phyloP scores from a whole-genome alignment of 2,888 invertebrate species.

The Chirona hameri region DNA sequence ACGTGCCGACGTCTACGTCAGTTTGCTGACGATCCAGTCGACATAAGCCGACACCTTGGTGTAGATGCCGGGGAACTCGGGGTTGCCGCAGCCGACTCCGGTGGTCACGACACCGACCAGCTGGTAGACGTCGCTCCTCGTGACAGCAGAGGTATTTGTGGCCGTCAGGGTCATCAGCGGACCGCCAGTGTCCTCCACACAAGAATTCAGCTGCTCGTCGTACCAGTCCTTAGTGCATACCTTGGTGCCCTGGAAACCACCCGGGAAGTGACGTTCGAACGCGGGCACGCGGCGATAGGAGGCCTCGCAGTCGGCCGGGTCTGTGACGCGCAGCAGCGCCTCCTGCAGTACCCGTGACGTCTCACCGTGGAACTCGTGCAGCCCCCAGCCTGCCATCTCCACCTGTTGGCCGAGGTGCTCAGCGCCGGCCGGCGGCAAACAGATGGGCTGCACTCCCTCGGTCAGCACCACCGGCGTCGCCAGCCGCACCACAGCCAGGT shows the following conservation, averaged over 20 bases:
- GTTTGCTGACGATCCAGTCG: conserved; percentile 38
- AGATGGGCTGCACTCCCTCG: neutral
- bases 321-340: neutral
- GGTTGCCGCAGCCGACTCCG: conserved; percentile 77
- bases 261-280: neutral
- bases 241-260: neutral
- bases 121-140: neutral
- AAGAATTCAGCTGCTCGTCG: neutral
- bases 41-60: conserved; percentile 58
- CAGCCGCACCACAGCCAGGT: neutral
- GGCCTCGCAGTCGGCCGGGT: neutral
- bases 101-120: conserved; percentile 80
- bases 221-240: neutral
- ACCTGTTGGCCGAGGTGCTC: neutral
- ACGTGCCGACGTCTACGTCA: too few species aligned
- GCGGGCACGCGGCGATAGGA: neutral
- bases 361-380: neutral
- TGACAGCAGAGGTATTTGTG: neutral
- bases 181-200: neutral
- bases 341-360: neutral
- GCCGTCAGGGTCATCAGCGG: neutral
- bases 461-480: neutral
- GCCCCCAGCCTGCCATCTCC: neutral
- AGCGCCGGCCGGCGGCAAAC: neutral
- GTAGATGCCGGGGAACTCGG: conserved; percentile 76